Evolutionary conservation across 2,113 vertebrate genomes (phyloP).

Genomic region (Phoenicopterus ruber): DNA sequence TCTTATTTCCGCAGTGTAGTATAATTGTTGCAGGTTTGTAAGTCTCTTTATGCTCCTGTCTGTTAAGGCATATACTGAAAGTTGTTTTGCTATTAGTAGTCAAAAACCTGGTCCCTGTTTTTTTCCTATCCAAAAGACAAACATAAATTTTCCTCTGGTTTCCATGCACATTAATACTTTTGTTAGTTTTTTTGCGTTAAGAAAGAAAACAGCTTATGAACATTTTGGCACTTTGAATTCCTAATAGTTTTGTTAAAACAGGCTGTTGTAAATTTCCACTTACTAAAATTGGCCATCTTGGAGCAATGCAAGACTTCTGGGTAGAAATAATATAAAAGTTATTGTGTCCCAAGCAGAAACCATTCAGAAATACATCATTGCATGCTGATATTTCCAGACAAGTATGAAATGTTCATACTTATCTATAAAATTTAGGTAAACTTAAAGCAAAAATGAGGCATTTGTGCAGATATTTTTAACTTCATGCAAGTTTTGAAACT

Average conservation of each 20-base stretch:
- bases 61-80: background rate
- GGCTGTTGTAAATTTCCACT: background rate
- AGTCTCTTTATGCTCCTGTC: background rate
- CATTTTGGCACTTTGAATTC: background rate
- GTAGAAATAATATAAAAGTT: background rate
- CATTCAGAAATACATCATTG: rapidly evolving
- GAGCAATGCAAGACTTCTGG: background rate
- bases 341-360: background rate
- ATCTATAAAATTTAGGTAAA: background rate
- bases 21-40: background rate
- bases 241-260: background rate
- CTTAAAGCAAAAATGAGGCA: background rate
- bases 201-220: background rate
- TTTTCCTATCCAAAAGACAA: background rate
- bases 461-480: background rate
- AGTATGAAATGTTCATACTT: background rate
- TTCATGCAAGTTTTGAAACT: background rate
- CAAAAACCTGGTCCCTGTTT: rapidly evolving
- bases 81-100: background rate
- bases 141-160: background rate
- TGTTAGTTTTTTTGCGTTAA: rapidly evolving
- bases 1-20: background rate
- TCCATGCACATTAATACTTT: background rate
- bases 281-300: background rate
- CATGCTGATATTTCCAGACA: background rate